These are phyloP conservation scores for Aleiodes leptofemur DNA, from an alignment of 2,888 invertebrate species.

Conservation along the genomic window DNA sequence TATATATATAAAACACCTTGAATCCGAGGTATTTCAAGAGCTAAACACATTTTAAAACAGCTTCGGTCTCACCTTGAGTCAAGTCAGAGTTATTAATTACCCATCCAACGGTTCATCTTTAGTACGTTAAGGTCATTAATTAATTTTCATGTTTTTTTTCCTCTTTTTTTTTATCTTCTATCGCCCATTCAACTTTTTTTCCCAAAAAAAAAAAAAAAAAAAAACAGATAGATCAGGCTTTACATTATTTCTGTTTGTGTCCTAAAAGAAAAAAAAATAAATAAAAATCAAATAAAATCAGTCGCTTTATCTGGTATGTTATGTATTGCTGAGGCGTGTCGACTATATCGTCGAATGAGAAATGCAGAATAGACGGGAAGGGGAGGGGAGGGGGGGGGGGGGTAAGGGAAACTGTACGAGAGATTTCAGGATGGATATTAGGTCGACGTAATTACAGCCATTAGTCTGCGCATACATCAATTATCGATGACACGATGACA, in stretches of 20 bases:
- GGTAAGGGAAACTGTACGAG: constrained; percentile 56
- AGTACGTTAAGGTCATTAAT: constrained; percentile 53
- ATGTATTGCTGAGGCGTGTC: constrained; percentile 39
- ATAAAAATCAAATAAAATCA: background rate
- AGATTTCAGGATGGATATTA: constrained; percentile 69
- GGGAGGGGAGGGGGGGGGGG: constrained; percentile 17
- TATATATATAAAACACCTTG: background rate
- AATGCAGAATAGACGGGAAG: constrained; percentile 31
- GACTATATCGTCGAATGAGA: constrained; percentile 42
- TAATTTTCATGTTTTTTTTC: constrained; percentile 49
- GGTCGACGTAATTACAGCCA: constrained; percentile 71
- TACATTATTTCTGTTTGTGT: background rate
- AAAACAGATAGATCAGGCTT: background rate
- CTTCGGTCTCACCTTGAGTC: constrained; percentile 58
- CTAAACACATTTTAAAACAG: constrained; percentile 25
- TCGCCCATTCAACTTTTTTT: constrained; percentile 11
- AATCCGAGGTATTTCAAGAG: too few relatives aligned
- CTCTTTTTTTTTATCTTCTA: constrained; percentile 31
- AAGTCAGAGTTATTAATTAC: constrained; percentile 64
- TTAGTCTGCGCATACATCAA: constrained; percentile 73
- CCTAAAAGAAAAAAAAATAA: constrained; percentile 19
- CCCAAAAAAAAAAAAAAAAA: background rate
- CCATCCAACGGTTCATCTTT: constrained; percentile 35
- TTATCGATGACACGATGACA: constrained; percentile 73
- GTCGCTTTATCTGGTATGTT: background rate